phyloP scores from a whole-genome alignment of 2,113 vertebrate genomes.

The Picathartes gymnocephalus region DNA sequence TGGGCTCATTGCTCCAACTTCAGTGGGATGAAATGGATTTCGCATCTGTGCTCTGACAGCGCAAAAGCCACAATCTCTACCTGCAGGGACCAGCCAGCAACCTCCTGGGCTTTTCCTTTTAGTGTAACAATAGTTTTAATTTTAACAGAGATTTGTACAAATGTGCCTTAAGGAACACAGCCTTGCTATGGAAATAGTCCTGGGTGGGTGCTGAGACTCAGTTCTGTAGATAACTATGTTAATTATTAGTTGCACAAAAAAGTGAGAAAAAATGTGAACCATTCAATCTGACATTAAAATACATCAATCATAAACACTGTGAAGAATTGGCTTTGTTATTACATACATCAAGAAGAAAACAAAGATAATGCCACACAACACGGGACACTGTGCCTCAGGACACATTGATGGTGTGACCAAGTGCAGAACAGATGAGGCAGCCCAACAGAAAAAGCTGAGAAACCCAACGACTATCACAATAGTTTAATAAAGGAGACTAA shows the following conservation, averaged over 20 bases:
- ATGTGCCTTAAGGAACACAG: not conserved
- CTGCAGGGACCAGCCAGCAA: not conserved
- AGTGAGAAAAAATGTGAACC: not conserved
- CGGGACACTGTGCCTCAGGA: not conserved
- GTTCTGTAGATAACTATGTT: not conserved
- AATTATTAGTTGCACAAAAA: not conserved
- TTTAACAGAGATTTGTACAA: not conserved
- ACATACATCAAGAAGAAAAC: not conserved
- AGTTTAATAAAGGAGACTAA: not conserved
- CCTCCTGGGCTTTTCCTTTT: not conserved
- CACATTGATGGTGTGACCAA: fast-evolving
- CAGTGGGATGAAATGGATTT: not conserved
- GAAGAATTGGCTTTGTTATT: not conserved
- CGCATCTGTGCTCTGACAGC: not conserved
- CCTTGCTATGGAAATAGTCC: not conserved
- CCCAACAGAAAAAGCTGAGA: not conserved
- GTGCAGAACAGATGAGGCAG: not conserved
- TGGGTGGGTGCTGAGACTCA: not conserved
- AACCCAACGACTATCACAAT: not conserved
- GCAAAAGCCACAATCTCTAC: not conserved
- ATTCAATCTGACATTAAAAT: not conserved
- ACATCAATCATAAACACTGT: not conserved
- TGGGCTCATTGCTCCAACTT: not conserved
- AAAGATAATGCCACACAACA: not conserved
- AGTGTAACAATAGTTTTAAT: not conserved